Evolutionary conservation across 2,888 invertebrate genomes (phyloP).

Genomic region (Caenorhabditis afra): DNA sequence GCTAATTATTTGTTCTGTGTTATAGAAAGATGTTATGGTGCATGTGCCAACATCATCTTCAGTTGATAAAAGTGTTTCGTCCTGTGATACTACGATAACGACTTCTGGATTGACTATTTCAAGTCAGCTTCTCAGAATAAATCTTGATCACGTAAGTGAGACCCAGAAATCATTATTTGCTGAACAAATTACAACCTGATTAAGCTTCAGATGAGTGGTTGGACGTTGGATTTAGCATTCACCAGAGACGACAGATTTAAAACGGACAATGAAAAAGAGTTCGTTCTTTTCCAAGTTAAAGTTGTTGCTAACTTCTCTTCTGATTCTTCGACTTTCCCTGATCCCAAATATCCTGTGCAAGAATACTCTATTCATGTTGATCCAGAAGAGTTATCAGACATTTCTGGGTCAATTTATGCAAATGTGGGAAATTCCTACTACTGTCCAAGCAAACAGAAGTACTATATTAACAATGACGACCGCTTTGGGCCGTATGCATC

Average conservation of each 20-base stretch:
- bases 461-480: conserved; percentile 60
- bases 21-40: conserved; percentile 48
- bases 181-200: too few relatives aligned
- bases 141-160: conserved; percentile 40
- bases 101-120: conserved; percentile 24
- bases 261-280: conserved; percentile 59
- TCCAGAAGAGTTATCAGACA: conserved; percentile 33
- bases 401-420: conserved; percentile 58
- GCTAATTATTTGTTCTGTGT: too few relatives aligned
- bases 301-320: conserved; percentile 65
- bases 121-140: conserved; percentile 44
- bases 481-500: conserved; percentile 58
- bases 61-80: conserved; percentile 19
- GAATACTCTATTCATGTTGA: conserved; percentile 50
- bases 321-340: conserved; percentile 50
- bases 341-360: conserved; percentile 50
- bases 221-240: conserved; percentile 54
- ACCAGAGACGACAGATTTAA: conserved; percentile 51
- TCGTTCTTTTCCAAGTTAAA: conserved; percentile 60
- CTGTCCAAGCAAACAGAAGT: conserved; percentile 67
- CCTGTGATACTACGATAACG: conserved; percentile 30
- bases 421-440: conserved; percentile 47
- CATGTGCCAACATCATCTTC: conserved; percentile 57
- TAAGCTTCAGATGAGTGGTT: conserved; percentile 47
- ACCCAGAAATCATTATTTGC: background rate